Conservation (phyloP, 2,888 invertebrate species). For the Serripes groenlandicus region DNA sequence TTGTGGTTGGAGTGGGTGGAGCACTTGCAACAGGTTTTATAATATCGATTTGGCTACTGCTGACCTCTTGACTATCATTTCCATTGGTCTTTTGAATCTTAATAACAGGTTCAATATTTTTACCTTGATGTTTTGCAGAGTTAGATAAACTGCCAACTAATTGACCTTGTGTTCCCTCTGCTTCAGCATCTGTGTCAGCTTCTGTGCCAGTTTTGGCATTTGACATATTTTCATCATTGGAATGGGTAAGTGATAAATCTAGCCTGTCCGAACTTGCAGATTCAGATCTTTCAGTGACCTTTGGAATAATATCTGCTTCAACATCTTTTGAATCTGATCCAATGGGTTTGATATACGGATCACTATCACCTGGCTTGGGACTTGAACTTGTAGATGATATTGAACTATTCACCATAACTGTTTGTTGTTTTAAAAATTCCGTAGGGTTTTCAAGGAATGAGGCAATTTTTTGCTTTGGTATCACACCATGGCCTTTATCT, state of each 20-base stretch:
- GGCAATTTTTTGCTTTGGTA: constrained; percentile 82
- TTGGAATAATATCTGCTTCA: constrained; percentile 51
- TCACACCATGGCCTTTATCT: constrained; percentile 76
- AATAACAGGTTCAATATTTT: not conserved
- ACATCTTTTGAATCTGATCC: constrained; percentile 31
- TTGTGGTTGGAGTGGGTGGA: constrained; percentile 56
- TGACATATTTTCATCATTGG: not conserved
- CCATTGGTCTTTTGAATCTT: not conserved
- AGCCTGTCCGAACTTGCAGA: constrained; percentile 46
- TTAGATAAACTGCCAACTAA: not conserved
- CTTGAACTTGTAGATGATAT: constrained; percentile 68
- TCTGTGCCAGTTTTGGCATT: not conserved
- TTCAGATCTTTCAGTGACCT: constrained; percentile 32
- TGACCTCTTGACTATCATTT: not conserved
- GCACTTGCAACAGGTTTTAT: constrained; percentile 50
- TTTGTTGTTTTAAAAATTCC: constrained; percentile 96
- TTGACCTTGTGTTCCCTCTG: not conserved
- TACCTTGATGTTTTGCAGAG: not conserved
- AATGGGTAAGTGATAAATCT: not conserved
- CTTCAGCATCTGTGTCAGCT: not conserved
- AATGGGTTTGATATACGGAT: constrained; percentile 11
- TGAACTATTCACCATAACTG: constrained; percentile 89
- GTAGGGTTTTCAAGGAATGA: constrained; percentile 97
- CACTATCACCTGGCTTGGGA: constrained; percentile 43
- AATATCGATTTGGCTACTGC: not conserved